Conservation (phyloP, 2,888 invertebrate genomes). For the Eupithecia pulchellata region DNA sequence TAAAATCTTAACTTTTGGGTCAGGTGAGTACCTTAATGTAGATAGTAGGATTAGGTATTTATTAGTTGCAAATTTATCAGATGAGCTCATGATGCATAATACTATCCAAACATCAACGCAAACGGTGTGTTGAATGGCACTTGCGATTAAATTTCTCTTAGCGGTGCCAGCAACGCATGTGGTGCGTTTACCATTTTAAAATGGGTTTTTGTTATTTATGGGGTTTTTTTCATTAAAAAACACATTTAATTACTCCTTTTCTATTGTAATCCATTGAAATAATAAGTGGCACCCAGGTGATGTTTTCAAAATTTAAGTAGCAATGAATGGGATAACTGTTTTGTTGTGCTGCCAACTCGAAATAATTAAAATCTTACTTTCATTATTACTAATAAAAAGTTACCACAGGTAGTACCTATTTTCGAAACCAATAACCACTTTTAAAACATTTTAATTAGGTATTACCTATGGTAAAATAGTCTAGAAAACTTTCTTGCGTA, state of each 20-base stretch:
- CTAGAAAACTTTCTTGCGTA: too few relatives aligned
- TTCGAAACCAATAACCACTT: too few relatives aligned
- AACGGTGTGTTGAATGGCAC: conserved; percentile 14
- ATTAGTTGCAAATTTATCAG: conserved; percentile 12
- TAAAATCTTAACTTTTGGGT: conserved; percentile 1
- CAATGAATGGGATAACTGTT: conserved; percentile 3
- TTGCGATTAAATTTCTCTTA: conserved; percentile 15
- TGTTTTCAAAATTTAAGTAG: conserved; percentile 11
- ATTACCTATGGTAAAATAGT: too few relatives aligned
- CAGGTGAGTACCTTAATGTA: conserved; percentile 1
- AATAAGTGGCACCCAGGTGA: conserved; percentile 9
- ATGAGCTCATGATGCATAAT: conserved; percentile 14
- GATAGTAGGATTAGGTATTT: conserved; percentile 16
- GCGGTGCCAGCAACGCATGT: too few relatives aligned
- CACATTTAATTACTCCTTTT: conserved; percentile 12
- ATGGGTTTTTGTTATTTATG: too few relatives aligned
- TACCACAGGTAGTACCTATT: too few relatives aligned
- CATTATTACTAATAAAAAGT: too few relatives aligned
- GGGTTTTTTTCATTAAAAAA: conserved; percentile 20
- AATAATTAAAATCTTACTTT: neutral
- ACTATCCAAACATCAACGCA: conserved; percentile 15
- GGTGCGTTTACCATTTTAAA: too few relatives aligned
- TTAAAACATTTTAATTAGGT: too few relatives aligned
- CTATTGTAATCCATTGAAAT: conserved; percentile 7
- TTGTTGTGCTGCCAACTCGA: conserved; percentile 1